Percentiles rank a stretch among this genome's conserved stretches.
phyloP scores from a whole-genome alignment of 2,113 vertebrate species.

The Cyrtonyx montezumae region DNA sequence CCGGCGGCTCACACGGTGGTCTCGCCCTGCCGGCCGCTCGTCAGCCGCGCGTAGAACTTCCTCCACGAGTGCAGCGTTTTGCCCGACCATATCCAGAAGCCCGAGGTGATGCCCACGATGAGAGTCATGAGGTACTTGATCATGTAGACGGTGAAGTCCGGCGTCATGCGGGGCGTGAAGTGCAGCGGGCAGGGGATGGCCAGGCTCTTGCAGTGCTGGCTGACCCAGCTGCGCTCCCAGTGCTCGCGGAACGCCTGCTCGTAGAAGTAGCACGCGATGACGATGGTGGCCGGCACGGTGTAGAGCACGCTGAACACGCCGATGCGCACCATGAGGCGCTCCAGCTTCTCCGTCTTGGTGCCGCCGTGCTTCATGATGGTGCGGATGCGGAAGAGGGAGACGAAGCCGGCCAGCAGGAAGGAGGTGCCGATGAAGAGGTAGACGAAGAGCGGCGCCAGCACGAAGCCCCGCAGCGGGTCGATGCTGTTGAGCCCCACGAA shows the following conservation, averaged over 20 bases:
- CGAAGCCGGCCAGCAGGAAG: slow-evolving; percentile 94
- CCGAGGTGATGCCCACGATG: slow-evolving; percentile 97
- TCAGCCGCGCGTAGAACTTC: slow-evolving; percentile 94
- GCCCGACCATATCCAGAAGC: slow-evolving; percentile 99
- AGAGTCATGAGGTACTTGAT: slow-evolving; percentile 99
- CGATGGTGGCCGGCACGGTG: slow-evolving; percentile 95
- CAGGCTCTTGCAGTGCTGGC: slow-evolving; percentile 92
- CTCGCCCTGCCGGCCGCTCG: slow-evolving; percentile 92
- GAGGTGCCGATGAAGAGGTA: slow-evolving; percentile 98
- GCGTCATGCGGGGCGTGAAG: slow-evolving; percentile 88
- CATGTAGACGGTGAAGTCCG: slow-evolving; percentile 99
- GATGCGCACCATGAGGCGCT: slow-evolving; percentile 96
- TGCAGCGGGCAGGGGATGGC: slow-evolving; percentile 93
- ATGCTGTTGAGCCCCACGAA: slow-evolving; percentile 94
- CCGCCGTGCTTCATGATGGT: slow-evolving; percentile 99
- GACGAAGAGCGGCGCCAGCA: slow-evolving; percentile 94
- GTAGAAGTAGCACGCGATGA: slow-evolving; percentile 98
- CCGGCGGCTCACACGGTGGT: slow-evolving; percentile 93
- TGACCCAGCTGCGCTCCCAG: slow-evolving; percentile 96
- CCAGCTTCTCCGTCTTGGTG: slow-evolving; percentile 97
- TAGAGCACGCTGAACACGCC: slow-evolving; percentile 98
- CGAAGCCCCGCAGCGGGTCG: slow-evolving; percentile 92
- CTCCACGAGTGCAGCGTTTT: slow-evolving; percentile 98
- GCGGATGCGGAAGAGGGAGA: slow-evolving; percentile 95
- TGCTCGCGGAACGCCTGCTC: slow-evolving; percentile 96